Conservation (phyloP, 1,140 invertebrate genomes). For the Archivesica marissinica region DNA sequence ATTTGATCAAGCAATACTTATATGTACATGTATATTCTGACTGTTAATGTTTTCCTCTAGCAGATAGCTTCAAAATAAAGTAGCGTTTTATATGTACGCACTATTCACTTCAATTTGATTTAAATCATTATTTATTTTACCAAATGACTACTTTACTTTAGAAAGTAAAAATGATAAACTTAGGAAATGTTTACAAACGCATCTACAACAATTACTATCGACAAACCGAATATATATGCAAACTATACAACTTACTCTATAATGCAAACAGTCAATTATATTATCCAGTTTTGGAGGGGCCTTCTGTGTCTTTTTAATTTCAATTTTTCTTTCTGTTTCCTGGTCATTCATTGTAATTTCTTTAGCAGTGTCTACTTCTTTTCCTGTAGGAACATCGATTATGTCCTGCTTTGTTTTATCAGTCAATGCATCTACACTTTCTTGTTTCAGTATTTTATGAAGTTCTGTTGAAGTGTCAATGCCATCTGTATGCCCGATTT, state of each 20-base stretch:
- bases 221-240: background rate
- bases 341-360: conserved; percentile 12
- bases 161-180: no score
- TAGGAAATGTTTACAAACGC: no score
- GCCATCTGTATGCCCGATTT: conserved; percentile 56
- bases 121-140: no score
- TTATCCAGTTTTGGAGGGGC: conserved; percentile 69
- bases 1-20: no score
- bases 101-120: no score
- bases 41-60: no score
- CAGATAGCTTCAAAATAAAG: no score
- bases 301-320: conserved; percentile 51
- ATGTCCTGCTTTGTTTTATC: conserved; percentile 34
- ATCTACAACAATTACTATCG: background rate
- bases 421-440: conserved; percentile 2
- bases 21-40: no score
- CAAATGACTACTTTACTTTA: no score
- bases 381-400: conserved; percentile 8
- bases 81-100: no score
- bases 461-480: conserved; percentile 49
- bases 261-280: conserved; percentile 75
- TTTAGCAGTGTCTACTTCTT: conserved; percentile 12
- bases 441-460: conserved; percentile 47
- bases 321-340: conserved; percentile 36
- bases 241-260: conserved; percentile 68